A percentile compares a stretch with the other conserved stretches of the same genome.
Evolutionary conservation across 2,797 vertebrate species (phyloP).

Genomic region (Coreius guichenoti): DNA sequence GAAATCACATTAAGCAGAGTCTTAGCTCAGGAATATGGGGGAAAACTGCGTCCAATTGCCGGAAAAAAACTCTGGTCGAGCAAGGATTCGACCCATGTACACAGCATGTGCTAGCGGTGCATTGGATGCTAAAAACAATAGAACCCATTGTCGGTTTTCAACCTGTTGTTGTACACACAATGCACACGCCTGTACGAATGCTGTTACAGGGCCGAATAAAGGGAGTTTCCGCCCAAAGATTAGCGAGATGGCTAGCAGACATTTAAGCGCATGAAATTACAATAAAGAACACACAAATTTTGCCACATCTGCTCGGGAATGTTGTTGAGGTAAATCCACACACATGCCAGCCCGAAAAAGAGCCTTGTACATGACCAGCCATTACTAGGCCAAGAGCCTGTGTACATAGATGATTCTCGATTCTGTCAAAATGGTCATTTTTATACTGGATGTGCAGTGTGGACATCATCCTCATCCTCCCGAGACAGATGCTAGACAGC

Average conservation of each 20-base stretch:
- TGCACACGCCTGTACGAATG: not conserved
- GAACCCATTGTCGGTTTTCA: conserved; percentile 12
- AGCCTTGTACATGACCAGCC: not conserved
- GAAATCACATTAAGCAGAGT: not conserved
- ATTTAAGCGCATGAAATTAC: not conserved
- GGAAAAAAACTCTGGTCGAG: not conserved
- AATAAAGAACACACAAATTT: not conserved
- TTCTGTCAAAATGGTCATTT: conserved; percentile 3
- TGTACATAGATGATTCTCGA: conserved; percentile 12
- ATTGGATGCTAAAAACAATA: conserved; percentile 31
- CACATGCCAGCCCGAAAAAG: not conserved
- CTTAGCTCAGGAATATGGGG: conserved; percentile 3
- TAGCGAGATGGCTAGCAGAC: conserved; percentile 11
- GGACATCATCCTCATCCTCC: too few relatives aligned
- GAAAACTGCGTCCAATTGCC: not conserved
- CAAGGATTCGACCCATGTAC: not conserved
- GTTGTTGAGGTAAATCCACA: not conserved
- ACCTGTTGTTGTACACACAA: conserved; percentile 6
- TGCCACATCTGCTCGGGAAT: conserved; percentile 2
- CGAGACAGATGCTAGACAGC: too few relatives aligned
- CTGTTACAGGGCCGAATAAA: not conserved
- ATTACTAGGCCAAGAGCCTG: not conserved
- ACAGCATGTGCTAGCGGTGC: conserved; percentile 8
- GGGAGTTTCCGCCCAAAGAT: not conserved
- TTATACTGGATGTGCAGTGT: too few relatives aligned